Conservation (phyloP, 2,113 vertebrate species). For the Origma solitaria region DNA sequence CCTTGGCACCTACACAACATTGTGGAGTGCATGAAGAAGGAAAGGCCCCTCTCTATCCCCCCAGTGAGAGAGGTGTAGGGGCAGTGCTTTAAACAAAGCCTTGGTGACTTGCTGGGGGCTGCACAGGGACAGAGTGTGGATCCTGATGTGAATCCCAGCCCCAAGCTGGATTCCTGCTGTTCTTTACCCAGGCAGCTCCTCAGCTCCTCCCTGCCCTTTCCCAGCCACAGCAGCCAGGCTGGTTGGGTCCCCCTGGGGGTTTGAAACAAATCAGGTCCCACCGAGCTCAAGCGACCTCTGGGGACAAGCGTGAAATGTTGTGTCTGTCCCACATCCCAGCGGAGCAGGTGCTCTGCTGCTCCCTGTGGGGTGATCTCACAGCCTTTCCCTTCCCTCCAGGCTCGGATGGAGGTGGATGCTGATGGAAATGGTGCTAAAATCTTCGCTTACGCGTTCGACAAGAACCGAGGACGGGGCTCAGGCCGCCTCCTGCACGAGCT, state of each 20-base stretch:
- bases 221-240: not conserved
- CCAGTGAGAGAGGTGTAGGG: not conserved
- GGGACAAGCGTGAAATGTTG: not conserved
- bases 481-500: slow-evolving; percentile 93
- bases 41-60: not conserved
- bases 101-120: not conserved
- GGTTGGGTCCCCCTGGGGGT: not conserved
- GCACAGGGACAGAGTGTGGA: not conserved
- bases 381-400: slow-evolving; percentile 65
- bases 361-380: not conserved
- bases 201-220: not conserved
- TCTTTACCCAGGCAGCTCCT: not conserved
- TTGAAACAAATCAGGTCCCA: not conserved
- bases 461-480: slow-evolving; percentile 89
- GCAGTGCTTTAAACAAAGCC: not conserved
- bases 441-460: slow-evolving; percentile 96
- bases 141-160: not conserved
- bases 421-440: slow-evolving; percentile 98
- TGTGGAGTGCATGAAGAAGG: not conserved
- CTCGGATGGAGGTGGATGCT: slow-evolving; percentile 97
- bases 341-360: not conserved
- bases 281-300: not conserved
- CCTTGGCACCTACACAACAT: accelerated
- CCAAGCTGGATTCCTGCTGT: not conserved
- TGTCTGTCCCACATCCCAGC: accelerated